Conservation (phyloP, 92 coral and sea anemone genomes). For the Nematostella vectensis region DNA sequence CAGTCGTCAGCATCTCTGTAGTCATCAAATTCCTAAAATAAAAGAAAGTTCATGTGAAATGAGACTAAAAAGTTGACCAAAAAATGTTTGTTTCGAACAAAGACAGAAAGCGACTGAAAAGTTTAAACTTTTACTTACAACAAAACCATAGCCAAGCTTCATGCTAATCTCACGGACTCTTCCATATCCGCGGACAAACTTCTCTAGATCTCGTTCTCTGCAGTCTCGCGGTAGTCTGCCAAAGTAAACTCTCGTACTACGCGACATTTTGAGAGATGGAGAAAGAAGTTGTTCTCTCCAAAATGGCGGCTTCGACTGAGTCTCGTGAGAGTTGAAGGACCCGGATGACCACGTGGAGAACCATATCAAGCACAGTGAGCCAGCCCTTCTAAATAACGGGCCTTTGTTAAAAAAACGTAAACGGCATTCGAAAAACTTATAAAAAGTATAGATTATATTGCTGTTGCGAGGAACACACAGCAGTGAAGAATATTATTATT, state of each 20-base stretch:
- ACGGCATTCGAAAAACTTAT: too few relatives aligned
- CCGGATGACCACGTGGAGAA: conserved; percentile 1
- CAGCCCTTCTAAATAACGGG: background rate
- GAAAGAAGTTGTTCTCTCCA: conserved; percentile 8
- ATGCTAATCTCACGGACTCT: conserved; percentile 85
- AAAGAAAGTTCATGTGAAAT: background rate
- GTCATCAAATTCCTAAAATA: conserved; percentile 83
- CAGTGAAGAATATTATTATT: too few relatives aligned
- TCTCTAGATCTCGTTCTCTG: conserved; percentile 90
- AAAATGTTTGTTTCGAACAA: too few relatives aligned
- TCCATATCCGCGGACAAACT: conserved; percentile 86
- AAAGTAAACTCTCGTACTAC: conserved; percentile 89
- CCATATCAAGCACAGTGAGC: background rate
- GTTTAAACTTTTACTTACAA: too few relatives aligned
- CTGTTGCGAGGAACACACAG: too few relatives aligned
- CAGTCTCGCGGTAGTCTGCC: conserved; percentile 86
- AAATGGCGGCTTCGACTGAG: conserved; percentile 21
- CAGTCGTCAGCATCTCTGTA: conserved; percentile 93
- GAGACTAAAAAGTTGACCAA: background rate
- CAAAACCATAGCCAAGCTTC: conserved; percentile 97
- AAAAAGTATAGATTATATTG: too few relatives aligned
- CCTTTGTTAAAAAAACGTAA: background rate
- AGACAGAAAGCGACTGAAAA: too few relatives aligned
- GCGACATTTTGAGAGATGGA: conserved; percentile 56
- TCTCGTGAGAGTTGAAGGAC: background rate